Conservation (phyloP, 2,113 vertebrate species). For the Zosterops japonicus region DNA sequence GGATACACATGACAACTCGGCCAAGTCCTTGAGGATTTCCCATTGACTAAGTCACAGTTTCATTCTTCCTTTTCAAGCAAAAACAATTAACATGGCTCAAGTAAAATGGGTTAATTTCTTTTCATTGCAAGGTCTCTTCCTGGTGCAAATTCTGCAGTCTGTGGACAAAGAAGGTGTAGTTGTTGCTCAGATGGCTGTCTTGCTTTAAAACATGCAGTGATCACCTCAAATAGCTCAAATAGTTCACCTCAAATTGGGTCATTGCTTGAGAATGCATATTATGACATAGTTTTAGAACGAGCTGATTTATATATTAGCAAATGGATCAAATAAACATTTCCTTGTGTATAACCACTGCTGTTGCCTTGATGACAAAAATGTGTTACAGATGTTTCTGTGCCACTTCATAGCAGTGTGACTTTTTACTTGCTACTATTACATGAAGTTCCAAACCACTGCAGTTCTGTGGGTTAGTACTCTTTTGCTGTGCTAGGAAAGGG, state of each 20-base stretch:
- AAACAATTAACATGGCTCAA: background rate
- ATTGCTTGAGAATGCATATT: background rate
- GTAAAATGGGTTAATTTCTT: background rate
- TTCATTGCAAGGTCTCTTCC: background rate
- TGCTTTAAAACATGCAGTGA: background rate
- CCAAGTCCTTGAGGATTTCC: slow-evolving; percentile 8
- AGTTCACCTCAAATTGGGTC: background rate
- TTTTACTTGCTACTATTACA: slow-evolving; percentile 27
- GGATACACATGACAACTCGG: background rate
- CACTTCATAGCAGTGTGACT: background rate
- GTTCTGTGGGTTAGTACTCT: slow-evolving; percentile 18
- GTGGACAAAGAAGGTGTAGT: background rate
- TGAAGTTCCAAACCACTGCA: slow-evolving; percentile 12
- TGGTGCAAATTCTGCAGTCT: background rate
- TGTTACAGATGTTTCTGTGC: background rate
- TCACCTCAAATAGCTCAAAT: background rate
- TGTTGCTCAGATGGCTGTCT: background rate
- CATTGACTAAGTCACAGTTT: background rate
- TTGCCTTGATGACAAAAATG: slow-evolving; percentile 16
- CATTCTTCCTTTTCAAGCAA: background rate
- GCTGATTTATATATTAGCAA: background rate
- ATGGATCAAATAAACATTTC: background rate
- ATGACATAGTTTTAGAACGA: background rate
- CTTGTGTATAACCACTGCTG: background rate
- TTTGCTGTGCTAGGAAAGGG: slow-evolving; percentile 23